Evolutionary conservation across 1,140 invertebrate genomes (phyloP).

Genomic region (Chionoecetes opilio): DNA sequence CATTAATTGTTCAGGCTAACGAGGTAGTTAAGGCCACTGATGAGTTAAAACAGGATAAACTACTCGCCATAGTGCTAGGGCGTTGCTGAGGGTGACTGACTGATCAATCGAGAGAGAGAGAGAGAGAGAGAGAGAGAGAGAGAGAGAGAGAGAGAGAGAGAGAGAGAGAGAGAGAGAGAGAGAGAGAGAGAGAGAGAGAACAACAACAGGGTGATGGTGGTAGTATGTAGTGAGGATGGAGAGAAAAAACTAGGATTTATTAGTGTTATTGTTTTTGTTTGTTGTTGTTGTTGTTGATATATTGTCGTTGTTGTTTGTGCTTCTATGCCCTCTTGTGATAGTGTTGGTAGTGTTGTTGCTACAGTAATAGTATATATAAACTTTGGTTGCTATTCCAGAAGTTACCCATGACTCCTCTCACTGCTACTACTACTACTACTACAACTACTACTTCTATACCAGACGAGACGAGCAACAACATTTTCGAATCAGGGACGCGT

Average conservation of each 20-base stretch:
- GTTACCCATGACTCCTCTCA: too few relatives aligned
- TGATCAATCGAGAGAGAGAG: background rate
- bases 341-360: background rate
- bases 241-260: too few relatives aligned
- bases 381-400: too few relatives aligned
- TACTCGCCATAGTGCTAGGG: background rate
- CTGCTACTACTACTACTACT: too few relatives aligned
- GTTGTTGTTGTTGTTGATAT: too few relatives aligned
- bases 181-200: too few relatives aligned
- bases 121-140: background rate
- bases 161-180: too few relatives aligned
- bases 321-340: background rate
- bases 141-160: background rate
- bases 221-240: background rate
- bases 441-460: too few relatives aligned
- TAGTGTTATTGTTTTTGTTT: too few relatives aligned
- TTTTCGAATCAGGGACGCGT: too few relatives aligned
- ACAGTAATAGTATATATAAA: background rate
- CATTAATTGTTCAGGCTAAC: slow-evolving; percentile 2
- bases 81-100: background rate
- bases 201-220: background rate
- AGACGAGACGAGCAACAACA: too few relatives aligned
- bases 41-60: background rate
- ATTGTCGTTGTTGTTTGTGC: too few relatives aligned
- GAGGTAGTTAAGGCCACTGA: background rate